These are phyloP conservation scores for Diadumene lineata DNA, from an alignment of 92 coral and sea anemone genomes.

Conservation along the genomic window DNA sequence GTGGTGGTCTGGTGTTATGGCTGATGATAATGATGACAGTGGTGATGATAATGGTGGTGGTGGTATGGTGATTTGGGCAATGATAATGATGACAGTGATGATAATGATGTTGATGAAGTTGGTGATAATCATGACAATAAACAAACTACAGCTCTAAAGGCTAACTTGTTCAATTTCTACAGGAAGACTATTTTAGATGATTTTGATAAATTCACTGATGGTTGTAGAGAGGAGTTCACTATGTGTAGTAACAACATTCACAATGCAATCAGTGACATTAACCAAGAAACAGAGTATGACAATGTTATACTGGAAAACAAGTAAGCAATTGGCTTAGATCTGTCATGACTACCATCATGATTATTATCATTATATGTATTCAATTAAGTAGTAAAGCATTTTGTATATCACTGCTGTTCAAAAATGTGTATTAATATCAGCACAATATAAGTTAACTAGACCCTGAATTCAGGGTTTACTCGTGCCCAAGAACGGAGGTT, in stretches of 20 bases:
- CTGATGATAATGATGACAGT: background rate
- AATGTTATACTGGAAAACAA: slow-evolving; percentile 61
- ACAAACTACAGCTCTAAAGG: background rate
- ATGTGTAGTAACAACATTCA: slow-evolving; percentile 54
- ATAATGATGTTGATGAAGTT: background rate
- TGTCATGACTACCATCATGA: no score
- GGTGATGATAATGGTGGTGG: background rate
- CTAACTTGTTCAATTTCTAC: background rate
- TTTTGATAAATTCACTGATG: slow-evolving; percentile 51
- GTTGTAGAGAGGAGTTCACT: slow-evolving; percentile 74
- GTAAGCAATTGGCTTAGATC: no score
- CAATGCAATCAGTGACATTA: slow-evolving; percentile 41
- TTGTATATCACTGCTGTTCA: background rate
- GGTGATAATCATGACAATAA: background rate
- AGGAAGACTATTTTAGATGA: slow-evolving; percentile 87
- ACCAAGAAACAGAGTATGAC: slow-evolving; percentile 55
- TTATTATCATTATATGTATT: background rate
- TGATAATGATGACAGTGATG: background rate
- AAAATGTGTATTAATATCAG: background rate
- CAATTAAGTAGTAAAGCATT: background rate
- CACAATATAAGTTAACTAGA: no score
- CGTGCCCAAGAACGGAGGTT: no score
- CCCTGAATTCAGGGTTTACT: no score
- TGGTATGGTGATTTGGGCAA: background rate
- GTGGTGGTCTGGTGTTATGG: no score